A percentile compares a stretch with the other conserved stretches of the same genome.
These are phyloP conservation scores for Pissodes strobi DNA, from an alignment of 1,140 invertebrate genomes.

Conservation along the genomic window DNA sequence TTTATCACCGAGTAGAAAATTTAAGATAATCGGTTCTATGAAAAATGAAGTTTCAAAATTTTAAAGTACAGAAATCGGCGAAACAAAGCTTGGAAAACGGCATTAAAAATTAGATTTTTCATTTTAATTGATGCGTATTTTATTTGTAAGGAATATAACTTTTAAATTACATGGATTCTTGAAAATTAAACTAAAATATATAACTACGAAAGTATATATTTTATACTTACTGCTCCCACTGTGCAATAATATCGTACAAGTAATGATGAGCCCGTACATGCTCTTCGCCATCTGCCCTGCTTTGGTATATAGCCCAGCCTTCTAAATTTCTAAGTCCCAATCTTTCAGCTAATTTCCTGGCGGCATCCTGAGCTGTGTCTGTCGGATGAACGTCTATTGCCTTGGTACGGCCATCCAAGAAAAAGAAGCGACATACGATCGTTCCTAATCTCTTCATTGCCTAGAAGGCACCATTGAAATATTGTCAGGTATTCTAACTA, in stretches of 20 bases:
- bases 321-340: slow-evolving; percentile 81
- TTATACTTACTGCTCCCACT: slow-evolving; percentile 91
- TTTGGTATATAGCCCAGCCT: slow-evolving; percentile 94
- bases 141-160: too few species aligned
- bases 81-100: too few species aligned
- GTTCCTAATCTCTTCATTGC: slow-evolving; percentile 89
- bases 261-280: slow-evolving; percentile 93
- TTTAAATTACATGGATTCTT: too few species aligned
- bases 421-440: slow-evolving; percentile 93
- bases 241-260: slow-evolving; percentile 90
- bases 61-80: too few species aligned
- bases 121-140: too few species aligned
- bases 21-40: too few species aligned
- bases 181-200: too few species aligned
- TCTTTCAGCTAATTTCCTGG: slow-evolving; percentile 86
- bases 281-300: slow-evolving; percentile 80
- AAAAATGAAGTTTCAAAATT: too few species aligned
- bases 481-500: too few species aligned
- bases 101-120: too few species aligned
- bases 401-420: slow-evolving; percentile 92
- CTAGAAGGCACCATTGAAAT: slow-evolving; percentile 59
- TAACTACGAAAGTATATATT: too few species aligned
- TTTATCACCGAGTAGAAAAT: too few species aligned
- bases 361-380: slow-evolving; percentile 89
- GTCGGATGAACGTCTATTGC: slow-evolving; percentile 94